Conservation (phyloP, 2,888 invertebrate species). For the Perithous albicinctus region DNA sequence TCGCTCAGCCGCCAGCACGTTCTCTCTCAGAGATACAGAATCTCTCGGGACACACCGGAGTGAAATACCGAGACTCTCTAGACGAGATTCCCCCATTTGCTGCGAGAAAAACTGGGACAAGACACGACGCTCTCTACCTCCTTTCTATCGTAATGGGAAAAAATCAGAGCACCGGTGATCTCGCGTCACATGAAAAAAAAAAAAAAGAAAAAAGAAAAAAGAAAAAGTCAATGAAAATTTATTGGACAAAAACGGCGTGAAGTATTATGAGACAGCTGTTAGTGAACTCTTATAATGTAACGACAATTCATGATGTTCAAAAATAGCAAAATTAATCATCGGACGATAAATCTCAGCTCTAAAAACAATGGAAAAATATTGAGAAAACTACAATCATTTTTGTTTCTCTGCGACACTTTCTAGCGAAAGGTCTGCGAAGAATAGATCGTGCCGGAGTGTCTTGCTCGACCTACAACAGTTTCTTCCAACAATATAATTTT, state of each 20-base stretch:
- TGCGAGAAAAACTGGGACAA: constrained; percentile 22
- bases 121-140: constrained; percentile 20
- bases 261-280: neutral
- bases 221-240: constrained; percentile 4
- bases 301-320: neutral
- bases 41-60: constrained; percentile 39
- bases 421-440: constrained; percentile 51
- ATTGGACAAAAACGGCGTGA: constrained; percentile 3
- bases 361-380: neutral
- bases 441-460: constrained; percentile 68
- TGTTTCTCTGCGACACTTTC: neutral
- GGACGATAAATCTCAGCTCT: neutral
- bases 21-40: constrained; percentile 29
- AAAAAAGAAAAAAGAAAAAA: constrained; percentile 6
- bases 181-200: constrained; percentile 36
- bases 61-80: constrained; percentile 49
- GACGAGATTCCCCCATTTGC: constrained; percentile 46
- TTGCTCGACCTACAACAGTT: constrained; percentile 81
- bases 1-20: constrained; percentile 32
- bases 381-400: neutral
- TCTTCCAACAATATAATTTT: neutral
- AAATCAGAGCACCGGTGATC: constrained; percentile 73
- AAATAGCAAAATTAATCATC: neutral
- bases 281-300: neutral
- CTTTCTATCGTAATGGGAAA: constrained; percentile 74